Conservation (phyloP, 2,797 vertebrate species). For the Aviceda cuculoides region DNA sequence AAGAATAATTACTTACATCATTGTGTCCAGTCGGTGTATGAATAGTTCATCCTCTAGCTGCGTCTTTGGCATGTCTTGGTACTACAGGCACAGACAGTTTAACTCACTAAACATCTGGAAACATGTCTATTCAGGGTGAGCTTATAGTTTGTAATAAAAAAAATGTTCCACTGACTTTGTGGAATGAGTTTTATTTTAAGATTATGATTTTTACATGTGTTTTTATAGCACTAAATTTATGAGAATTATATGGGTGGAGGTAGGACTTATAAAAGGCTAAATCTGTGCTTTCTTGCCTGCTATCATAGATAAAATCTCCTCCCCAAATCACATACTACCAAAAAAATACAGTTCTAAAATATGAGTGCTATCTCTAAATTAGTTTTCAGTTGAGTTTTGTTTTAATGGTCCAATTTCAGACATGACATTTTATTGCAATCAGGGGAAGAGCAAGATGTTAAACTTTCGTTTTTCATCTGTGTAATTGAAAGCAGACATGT, state of each 20-base stretch:
- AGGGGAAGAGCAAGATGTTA: constrained; percentile 26
- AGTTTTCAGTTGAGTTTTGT: neutral
- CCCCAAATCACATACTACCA: neutral
- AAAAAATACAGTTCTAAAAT: neutral
- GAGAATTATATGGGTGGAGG: constrained; percentile 2
- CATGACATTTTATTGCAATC: neutral
- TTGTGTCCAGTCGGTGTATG: neutral
- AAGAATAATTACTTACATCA: neutral
- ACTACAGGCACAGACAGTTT: neutral
- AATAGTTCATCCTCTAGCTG: neutral
- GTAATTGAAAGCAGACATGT: constrained; percentile 53
- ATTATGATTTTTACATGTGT: constrained; percentile 48
- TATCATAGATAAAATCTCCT: neutral
- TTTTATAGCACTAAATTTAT: constrained; percentile 30
- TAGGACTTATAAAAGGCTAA: neutral
- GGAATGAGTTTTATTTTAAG: constrained; percentile 60
- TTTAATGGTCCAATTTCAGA: neutral
- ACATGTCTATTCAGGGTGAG: constrained; percentile 1
- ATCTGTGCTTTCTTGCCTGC: neutral
- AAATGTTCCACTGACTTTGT: constrained; percentile 54
- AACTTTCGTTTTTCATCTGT: constrained; percentile 19
- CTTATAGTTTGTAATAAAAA: constrained; percentile 37
- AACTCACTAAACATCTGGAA: constrained; percentile 61
- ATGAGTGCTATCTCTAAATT: neutral
- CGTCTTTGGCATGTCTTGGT: constrained; percentile 12